Percentiles rank a stretch among this genome's conserved stretches.
Evolutionary conservation across 2,888 invertebrate species (phyloP).

Genomic region (Hipparchia semele): DNA sequence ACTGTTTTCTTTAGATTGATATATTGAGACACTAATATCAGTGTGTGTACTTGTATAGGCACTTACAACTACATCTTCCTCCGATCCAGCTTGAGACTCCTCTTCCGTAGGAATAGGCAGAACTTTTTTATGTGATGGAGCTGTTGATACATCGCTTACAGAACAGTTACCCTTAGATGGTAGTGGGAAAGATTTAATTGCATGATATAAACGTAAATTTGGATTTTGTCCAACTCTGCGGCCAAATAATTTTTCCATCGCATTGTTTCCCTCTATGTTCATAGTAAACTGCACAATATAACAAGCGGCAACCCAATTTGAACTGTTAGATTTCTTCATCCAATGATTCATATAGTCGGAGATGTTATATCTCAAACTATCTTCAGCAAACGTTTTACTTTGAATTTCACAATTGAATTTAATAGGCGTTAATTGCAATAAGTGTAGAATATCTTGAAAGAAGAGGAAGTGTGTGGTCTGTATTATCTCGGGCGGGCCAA

Average conservation of each 20-base stretch:
- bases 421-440: slow-evolving; percentile 16
- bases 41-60: too few relatives aligned
- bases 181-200: background rate
- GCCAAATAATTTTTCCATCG: slow-evolving; percentile 23
- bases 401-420: slow-evolving; percentile 1
- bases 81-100: background rate
- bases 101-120: background rate
- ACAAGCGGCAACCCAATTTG: slow-evolving; percentile 10
- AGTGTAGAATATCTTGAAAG: background rate
- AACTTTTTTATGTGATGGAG: too few relatives aligned
- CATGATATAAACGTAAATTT: background rate
- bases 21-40: background rate
- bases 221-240: background rate
- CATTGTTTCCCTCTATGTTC: slow-evolving; percentile 15
- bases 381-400: background rate
- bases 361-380: background rate
- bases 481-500: slow-evolving; percentile 30
- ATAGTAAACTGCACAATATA: slow-evolving; percentile 14
- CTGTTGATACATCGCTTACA: background rate
- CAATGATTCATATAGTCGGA: background rate
- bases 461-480: slow-evolving; percentile 2
- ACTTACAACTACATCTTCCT: background rate
- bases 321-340: background rate
- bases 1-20: background rate
- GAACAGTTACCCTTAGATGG: background rate